Percentiles rank a stretch among this genome's conserved stretches.
phyloP scores from a whole-genome alignment of 2,113 vertebrate species.

The Ceyx cyanopectus region DNA sequence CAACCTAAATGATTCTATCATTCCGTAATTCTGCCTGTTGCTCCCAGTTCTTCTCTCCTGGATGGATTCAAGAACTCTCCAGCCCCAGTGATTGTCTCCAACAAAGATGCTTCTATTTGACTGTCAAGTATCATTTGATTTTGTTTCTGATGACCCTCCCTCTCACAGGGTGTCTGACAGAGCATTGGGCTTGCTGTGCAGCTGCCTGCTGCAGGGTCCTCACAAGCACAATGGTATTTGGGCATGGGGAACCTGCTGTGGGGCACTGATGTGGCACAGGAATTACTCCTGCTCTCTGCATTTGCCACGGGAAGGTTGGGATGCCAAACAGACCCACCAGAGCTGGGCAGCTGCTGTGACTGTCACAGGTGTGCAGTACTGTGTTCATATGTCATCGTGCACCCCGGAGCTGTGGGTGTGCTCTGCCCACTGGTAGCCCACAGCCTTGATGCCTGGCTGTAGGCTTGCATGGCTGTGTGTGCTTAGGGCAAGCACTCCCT shows the following conservation, averaged over 20 bases:
- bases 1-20: background rate
- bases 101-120: background rate
- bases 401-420: accelerated
- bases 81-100: background rate
- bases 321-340: background rate
- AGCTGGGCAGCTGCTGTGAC: background rate
- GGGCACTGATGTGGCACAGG: background rate
- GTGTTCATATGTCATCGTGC: accelerated
- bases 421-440: background rate
- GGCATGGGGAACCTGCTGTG: background rate
- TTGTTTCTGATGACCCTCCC: background rate
- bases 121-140: background rate
- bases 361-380: accelerated
- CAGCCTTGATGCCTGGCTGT: background rate
- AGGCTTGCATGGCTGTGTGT: accelerated
- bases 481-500: background rate
- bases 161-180: background rate
- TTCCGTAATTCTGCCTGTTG: background rate
- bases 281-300: background rate
- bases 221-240: accelerated
- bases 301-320: background rate
- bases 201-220: background rate
- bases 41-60: background rate
- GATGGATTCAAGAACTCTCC: background rate
- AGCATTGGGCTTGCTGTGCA: accelerated